Evolutionary conservation across 1,140 invertebrate genomes (phyloP), one percentile per base, ranked within the genome.

Genomic region (Heliconius eleuchia): DNA sequence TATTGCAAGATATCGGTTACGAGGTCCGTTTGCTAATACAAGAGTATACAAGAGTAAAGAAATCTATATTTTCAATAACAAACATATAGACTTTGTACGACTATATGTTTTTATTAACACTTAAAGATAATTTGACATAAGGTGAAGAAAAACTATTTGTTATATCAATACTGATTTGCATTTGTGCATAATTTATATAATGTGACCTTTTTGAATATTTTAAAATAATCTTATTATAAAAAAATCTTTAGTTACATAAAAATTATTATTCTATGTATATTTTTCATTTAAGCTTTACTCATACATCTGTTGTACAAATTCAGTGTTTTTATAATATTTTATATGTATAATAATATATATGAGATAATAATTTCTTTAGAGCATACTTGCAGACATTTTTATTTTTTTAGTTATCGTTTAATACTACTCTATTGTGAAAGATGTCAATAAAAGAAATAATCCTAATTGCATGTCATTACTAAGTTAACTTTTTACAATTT

Each of bases 1-100:
- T 74, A 70, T 83, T 82, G 70, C 82, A 75, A 70, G 73, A 46
- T 82, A 50, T 76, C 42, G 74, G 74, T 79, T 79, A 81, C 78
- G 82, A 86, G 81, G 81, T 83, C 55, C 39, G 19, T n/a, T 30
- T 37, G n/a, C 39, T 46, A 57, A 75, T 34, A 50, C 0, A 23
- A 76, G 5, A 27, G 18, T 16, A 16, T 13, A 46, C 4, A 11
- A 16, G 42, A 34, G 34, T 66, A 11, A 5, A 46, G 74, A 70
- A 42, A 6, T 70, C 30, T 72, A 79, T 76, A 73, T 27, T 42
- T 75, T 76, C 11, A 50, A 66, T 75, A 39, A 72, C 71, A 27
- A 39, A 42, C 52, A 46, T 18, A 30, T 76, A 60, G 60, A 76
- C 74, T 76, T 76, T 70, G 74, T 34, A 70, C 74, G 52, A n/a